Percentiles rank a stretch among this genome's conserved stretches.
phyloP scores from a whole-genome alignment of 2,888 invertebrate species.

The Mactromeris polynyma region DNA sequence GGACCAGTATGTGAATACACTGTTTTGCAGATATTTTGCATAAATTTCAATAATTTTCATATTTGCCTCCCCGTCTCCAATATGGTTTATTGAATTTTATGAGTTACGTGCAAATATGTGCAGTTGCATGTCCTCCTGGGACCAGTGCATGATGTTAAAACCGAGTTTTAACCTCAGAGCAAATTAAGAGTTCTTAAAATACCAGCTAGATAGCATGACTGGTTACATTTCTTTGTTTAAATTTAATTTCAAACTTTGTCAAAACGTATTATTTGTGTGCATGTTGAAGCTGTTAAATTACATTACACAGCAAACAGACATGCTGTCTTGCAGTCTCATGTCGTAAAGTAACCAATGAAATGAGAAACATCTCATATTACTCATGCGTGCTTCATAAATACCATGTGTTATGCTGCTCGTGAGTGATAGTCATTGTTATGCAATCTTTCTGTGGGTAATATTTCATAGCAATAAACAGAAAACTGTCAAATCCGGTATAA shows the following conservation, averaged over 20 bases:
- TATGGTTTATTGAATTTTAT: not conserved
- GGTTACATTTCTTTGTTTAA: not conserved
- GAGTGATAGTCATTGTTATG: not conserved
- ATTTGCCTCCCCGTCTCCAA: not conserved
- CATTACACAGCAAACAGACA: not conserved
- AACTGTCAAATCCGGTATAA: not conserved
- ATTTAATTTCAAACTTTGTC: not conserved
- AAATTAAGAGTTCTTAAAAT: not conserved
- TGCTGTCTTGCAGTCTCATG: not conserved
- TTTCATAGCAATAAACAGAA: not conserved
- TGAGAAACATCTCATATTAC: not conserved
- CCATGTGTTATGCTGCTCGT: not conserved
- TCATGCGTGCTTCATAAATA: not conserved
- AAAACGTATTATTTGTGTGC: not conserved
- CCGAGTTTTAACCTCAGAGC: not conserved
- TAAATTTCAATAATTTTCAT: conserved; percentile 16
- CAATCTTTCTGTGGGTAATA: not conserved
- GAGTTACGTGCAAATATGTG: conserved; percentile 9
- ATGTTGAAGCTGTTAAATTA: not conserved
- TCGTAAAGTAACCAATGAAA: not conserved
- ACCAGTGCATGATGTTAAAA: not conserved
- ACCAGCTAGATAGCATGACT: not conserved
- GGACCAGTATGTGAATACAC: not conserved
- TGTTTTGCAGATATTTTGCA: not conserved
- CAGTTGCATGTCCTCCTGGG: not conserved